Percentiles rank a stretch among this genome's conserved stretches.
Conservation (phyloP, 2,113 vertebrate genomes). For the Trogon surrucura region DNA sequence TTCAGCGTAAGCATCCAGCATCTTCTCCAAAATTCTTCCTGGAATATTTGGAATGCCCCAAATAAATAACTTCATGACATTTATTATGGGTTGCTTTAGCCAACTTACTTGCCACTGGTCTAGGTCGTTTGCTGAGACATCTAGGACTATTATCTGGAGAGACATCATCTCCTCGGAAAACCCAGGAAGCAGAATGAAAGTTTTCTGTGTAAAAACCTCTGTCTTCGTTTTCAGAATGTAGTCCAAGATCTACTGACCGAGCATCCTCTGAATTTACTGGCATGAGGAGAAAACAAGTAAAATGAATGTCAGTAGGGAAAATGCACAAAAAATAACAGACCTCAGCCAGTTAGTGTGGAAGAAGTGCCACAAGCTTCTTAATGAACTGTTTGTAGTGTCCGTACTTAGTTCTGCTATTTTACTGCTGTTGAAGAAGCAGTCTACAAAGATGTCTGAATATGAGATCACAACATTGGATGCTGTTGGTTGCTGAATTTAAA, state of each 20-base stretch:
- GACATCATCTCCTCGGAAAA: conserved; percentile 86
- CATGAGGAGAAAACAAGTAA: background rate
- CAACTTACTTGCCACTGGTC: conserved; percentile 83
- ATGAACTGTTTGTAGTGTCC: background rate
- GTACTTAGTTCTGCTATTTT: background rate
- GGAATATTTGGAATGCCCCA: background rate
- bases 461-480: background rate
- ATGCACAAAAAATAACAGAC: background rate
- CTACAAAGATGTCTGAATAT: background rate
- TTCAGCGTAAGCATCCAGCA: background rate
- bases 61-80: background rate
- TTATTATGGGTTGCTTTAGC: background rate
- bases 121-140: conserved; percentile 78
- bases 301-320: background rate
- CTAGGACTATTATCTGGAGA: conserved; percentile 73
- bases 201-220: conserved; percentile 90
- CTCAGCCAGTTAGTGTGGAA: background rate
- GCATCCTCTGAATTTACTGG: conserved; percentile 85
- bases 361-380: background rate
- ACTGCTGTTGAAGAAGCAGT: background rate
- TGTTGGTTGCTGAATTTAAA: background rate
- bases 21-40: background rate
- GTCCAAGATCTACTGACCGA: conserved; percentile 78
- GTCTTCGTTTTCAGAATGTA: conserved; percentile 78
- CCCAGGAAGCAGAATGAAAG: conserved; percentile 89